A percentile compares a stretch with the other conserved stretches of the same genome.
These are phyloP conservation scores for Oscheius myriophilus DNA, from an alignment of 2,888 invertebrate genomes.

Conservation along the genomic window DNA sequence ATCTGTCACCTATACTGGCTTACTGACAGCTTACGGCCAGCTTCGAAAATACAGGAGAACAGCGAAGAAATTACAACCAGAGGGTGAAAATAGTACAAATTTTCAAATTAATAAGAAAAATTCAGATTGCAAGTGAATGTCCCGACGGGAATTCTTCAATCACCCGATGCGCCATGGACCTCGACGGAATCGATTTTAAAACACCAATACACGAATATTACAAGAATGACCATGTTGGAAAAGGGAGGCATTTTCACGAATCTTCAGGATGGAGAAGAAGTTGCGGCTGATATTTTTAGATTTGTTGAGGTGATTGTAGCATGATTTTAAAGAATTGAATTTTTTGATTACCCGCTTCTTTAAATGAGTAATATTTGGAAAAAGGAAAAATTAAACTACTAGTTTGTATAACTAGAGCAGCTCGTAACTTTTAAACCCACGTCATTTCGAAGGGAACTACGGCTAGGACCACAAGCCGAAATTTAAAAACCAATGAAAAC, in stretches of 20 bases:
- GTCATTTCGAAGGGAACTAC: too few species aligned
- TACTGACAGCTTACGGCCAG: slow-evolving; percentile 42
- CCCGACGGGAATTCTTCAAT: slow-evolving; percentile 15
- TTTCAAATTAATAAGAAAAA: neutral
- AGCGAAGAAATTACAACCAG: slow-evolving; percentile 22
- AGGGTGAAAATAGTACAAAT: slow-evolving; percentile 12
- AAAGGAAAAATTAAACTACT: too few species aligned
- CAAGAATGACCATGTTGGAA: slow-evolving; percentile 32
- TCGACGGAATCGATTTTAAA: slow-evolving; percentile 28
- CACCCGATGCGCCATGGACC: slow-evolving; percentile 37
- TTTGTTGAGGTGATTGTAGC: slow-evolving; percentile 54
- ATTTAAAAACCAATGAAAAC: too few species aligned
- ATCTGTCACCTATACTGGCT: slow-evolving; percentile 57
- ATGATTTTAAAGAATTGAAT: too few species aligned
- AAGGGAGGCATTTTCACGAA: slow-evolving; percentile 54
- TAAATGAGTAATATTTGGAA: too few species aligned
- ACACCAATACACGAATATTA: slow-evolving; percentile 39
- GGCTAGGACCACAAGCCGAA: too few species aligned
- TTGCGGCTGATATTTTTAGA: slow-evolving; percentile 54
- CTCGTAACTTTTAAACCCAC: too few species aligned
- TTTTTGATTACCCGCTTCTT: too few species aligned
- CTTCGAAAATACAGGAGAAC: slow-evolving; percentile 31
- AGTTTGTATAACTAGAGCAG: too few species aligned
- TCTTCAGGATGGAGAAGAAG: slow-evolving; percentile 46
- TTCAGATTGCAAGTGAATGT: slow-evolving; percentile 21